A percentile compares a stretch with the other conserved stretches of the same genome.
phyloP scores from a whole-genome alignment of 1,140 invertebrate genomes.

The Atta texana region DNA sequence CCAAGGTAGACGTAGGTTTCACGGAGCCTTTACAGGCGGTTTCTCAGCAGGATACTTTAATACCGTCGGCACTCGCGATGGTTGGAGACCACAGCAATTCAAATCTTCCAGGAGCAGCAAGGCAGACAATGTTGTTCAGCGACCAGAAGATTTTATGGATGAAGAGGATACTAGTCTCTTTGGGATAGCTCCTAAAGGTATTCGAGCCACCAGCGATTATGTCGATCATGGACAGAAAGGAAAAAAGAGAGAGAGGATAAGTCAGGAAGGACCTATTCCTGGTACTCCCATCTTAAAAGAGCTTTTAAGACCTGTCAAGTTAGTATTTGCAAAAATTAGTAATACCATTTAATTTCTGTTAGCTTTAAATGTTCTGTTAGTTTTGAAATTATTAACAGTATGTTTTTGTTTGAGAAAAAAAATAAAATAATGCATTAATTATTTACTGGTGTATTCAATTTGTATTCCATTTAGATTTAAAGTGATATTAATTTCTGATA shows the following conservation, averaged over 20 bases:
- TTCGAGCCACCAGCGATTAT: constrained; percentile 93
- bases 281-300: constrained; percentile 93
- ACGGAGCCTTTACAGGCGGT: constrained; percentile 99
- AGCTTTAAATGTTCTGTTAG: neutral
- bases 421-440: neutral
- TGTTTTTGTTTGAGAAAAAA: neutral
- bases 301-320: constrained; percentile 92
- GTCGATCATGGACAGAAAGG: constrained; percentile 85
- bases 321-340: constrained; percentile 62
- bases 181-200: constrained; percentile 96
- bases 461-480: neutral
- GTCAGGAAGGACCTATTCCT: constrained; percentile 90
- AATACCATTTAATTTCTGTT: constrained; percentile 2
- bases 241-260: constrained; percentile 85
- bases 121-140: constrained; percentile 86
- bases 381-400: neutral
- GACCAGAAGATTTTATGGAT: constrained; percentile 99
- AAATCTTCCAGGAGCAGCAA: constrained; percentile 94
- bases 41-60: constrained; percentile 99
- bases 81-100: constrained; percentile 96
- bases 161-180: constrained; percentile 98
- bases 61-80: constrained; percentile 97
- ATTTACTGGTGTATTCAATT: neutral
- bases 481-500: neutral
- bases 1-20: constrained; percentile 96